These are phyloP conservation scores for Zaprionus gabonicus DNA, from an alignment of 1,140 invertebrate genomes.

Conservation along the genomic window DNA sequence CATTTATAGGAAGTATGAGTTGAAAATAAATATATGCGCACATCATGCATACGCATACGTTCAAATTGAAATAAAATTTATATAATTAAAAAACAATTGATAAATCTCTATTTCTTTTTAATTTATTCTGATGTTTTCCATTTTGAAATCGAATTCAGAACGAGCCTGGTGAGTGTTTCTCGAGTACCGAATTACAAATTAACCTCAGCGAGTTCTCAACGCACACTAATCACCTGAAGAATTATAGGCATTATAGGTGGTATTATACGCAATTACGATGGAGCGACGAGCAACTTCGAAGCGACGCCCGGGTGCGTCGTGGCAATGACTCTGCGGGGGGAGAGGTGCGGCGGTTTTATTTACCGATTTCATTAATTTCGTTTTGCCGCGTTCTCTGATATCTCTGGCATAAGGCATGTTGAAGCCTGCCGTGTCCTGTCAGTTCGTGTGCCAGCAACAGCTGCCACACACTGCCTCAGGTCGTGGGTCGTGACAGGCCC, in stretches of 20 bases:
- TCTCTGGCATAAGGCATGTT: not conserved
- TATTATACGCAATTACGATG: not conserved
- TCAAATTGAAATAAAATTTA: too few relatives aligned
- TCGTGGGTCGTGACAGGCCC: conserved; percentile 28
- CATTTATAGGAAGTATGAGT: too few relatives aligned
- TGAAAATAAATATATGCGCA: too few relatives aligned
- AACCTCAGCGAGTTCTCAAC: not conserved
- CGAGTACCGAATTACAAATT: not conserved
- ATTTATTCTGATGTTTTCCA: not conserved
- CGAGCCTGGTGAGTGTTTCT: too few relatives aligned
- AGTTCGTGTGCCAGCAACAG: conserved; percentile 35
- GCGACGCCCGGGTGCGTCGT: too few relatives aligned
- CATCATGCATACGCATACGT: too few relatives aligned
- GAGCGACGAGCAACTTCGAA: not conserved
- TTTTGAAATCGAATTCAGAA: not conserved
- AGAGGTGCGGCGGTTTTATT: not conserved
- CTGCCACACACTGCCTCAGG: conserved; percentile 19
- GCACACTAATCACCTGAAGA: not conserved
- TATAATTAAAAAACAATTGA: too few relatives aligned
- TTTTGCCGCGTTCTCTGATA: not conserved
- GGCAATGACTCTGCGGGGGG: not conserved
- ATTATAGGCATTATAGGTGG: not conserved
- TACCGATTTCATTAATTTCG: conserved; percentile 8
- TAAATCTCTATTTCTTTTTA: too few relatives aligned
- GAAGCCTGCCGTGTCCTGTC: not conserved